Evolutionary conservation across 2,888 invertebrate species (phyloP).

Genomic region (Eudasyphora cyanicolor): DNA sequence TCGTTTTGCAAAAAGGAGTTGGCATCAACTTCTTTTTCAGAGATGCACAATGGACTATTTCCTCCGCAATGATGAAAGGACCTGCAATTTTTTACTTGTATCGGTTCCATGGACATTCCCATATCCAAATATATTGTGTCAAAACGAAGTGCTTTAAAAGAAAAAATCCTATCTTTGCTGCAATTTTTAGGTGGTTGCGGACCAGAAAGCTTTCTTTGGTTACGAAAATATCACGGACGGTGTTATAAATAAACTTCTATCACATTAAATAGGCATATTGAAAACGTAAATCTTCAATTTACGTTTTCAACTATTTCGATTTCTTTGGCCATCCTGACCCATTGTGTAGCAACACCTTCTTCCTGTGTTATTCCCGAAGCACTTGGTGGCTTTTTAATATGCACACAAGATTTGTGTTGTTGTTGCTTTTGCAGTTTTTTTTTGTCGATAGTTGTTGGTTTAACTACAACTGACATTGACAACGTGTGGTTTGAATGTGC

Average conservation of each 20-base stretch:
- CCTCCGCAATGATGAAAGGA: too few relatives aligned
- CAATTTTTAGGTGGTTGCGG: too few relatives aligned
- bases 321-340: background rate
- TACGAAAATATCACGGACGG: too few relatives aligned
- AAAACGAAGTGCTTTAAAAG: too few relatives aligned
- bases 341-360: background rate
- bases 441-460: constrained; percentile 39
- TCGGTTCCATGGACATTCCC: too few relatives aligned
- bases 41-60: background rate
- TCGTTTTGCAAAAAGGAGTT: constrained; percentile 15
- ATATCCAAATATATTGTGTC: too few relatives aligned
- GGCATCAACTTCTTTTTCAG: background rate
- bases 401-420: constrained; percentile 43
- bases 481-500: constrained; percentile 28
- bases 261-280: too few relatives aligned
- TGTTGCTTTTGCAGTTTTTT: background rate
- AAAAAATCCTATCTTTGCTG: too few relatives aligned
- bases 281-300: too few relatives aligned
- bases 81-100: too few relatives aligned
- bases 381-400: constrained; percentile 55
- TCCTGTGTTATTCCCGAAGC: constrained; percentile 5
- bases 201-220: too few relatives aligned
- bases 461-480: constrained; percentile 66
- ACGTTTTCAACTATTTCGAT: background rate
- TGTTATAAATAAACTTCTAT: too few relatives aligned